Percentiles rank a stretch among this genome's conserved stretches.
Evolutionary conservation across 1,140 invertebrate genomes (phyloP).

Genomic region (Philotrypesis tridentata): DNA sequence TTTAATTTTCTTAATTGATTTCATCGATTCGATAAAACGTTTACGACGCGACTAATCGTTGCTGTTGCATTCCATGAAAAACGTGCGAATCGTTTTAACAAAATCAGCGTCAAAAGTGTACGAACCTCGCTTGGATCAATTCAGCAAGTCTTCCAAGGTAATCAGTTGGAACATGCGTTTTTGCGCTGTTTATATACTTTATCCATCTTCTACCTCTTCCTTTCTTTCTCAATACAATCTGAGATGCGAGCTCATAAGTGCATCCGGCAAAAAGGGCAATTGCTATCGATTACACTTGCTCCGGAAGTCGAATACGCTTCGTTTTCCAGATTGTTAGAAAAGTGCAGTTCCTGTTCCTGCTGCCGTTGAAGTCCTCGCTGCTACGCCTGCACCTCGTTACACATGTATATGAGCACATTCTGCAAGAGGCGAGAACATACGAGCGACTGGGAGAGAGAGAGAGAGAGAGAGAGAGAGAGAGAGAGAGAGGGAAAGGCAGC

Average conservation of each 20-base stretch:
- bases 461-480: conserved; percentile 44
- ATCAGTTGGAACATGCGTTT: not conserved
- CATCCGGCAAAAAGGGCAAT: conserved; percentile 59
- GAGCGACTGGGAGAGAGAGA: conserved; percentile 11
- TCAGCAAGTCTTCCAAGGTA: too few species aligned
- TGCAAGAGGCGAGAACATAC: conserved; percentile 56
- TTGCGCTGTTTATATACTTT: too few species aligned
- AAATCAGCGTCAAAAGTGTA: not conserved
- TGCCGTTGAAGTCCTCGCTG: not conserved
- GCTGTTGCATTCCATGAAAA: too few species aligned
- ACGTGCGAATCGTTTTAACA: too few species aligned
- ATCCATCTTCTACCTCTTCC: not conserved
- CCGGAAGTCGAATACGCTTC: conserved; percentile 65
- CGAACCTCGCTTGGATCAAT: too few species aligned
- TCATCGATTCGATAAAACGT: not conserved
- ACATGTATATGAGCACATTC: conserved; percentile 51
- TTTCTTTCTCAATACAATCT: conserved; percentile 57
- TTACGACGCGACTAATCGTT: too few species aligned
- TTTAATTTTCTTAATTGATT: not conserved
- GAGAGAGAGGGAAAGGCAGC: conserved; percentile 22
- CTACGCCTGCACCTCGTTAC: conserved; percentile 16
- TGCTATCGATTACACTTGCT: conserved; percentile 66
- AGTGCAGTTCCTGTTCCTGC: not conserved
- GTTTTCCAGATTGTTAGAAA: conserved; percentile 60
- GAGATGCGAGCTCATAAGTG: conserved; percentile 61